Conservation (phyloP, 2,888 invertebrate species). For the Scrobipalpa atriplicella region DNA sequence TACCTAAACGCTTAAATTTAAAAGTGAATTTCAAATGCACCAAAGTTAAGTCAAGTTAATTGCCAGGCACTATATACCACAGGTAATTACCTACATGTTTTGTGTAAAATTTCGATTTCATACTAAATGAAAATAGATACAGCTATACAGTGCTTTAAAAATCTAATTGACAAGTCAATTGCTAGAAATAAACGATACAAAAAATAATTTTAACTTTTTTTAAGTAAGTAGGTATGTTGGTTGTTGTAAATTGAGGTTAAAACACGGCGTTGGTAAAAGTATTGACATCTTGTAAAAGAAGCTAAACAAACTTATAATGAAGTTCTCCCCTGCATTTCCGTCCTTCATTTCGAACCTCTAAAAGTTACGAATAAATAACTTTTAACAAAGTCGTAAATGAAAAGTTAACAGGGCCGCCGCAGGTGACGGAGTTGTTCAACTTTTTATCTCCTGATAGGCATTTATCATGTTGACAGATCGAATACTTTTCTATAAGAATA, state of each 20-base stretch:
- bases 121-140: no score
- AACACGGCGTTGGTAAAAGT: background rate
- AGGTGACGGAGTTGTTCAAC: background rate
- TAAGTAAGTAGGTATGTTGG: background rate
- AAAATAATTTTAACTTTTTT: no score
- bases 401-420: background rate
- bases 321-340: conserved; percentile 2
- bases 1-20: no score
- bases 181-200: no score
- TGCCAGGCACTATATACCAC: no score
- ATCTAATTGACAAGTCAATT: no score
- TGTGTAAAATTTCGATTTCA: no score
- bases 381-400: background rate
- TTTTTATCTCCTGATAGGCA: background rate
- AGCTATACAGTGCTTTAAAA: no score
- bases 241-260: background rate
- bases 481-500: background rate
- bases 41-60: no score
- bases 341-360: background rate
- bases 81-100: no score
- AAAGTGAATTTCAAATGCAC: no score
- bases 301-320: background rate
- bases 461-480: background rate
- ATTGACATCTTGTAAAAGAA: background rate
- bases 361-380: background rate